These are phyloP conservation scores for Eudasyphora cyanicolor DNA, from an alignment of 2,888 invertebrate species.

Conservation along the genomic window DNA sequence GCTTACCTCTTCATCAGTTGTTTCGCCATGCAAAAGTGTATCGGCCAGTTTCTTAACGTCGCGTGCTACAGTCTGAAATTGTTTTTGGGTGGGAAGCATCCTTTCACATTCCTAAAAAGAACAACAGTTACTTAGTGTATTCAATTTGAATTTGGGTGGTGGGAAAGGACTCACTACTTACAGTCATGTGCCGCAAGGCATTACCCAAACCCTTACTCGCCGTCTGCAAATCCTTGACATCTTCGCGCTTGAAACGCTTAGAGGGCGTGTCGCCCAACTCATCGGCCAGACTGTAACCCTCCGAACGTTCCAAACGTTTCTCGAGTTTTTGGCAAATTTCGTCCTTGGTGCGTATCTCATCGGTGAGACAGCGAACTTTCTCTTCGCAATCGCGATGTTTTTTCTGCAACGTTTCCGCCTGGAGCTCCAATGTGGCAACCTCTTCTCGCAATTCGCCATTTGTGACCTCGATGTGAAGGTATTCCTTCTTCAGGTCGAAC, in stretches of 20 bases:
- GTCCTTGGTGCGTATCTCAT: conserved; percentile 81
- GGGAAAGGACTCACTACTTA: conserved; percentile 54
- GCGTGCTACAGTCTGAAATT: conserved; percentile 75
- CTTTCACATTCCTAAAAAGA: conserved; percentile 71
- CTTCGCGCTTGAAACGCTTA: conserved; percentile 72
- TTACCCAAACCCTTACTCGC: conserved; percentile 73
- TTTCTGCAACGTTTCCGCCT: conserved; percentile 82
- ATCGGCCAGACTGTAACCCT: conserved; percentile 75
- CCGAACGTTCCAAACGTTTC: conserved; percentile 72
- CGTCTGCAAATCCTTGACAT: conserved; percentile 70
- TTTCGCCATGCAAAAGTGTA: conserved; percentile 70
- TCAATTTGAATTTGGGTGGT: neutral
- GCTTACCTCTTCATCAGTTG: conserved; percentile 65
- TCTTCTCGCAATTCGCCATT: conserved; percentile 86
- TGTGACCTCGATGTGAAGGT: conserved; percentile 85
- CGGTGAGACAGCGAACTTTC: conserved; percentile 82
- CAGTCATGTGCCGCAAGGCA: conserved; percentile 74
- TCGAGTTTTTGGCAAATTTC: conserved; percentile 74
- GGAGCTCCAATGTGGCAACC: conserved; percentile 84
- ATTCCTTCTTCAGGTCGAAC: conserved; percentile 81
- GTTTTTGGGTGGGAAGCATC: conserved; percentile 74
- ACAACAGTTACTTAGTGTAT: neutral
- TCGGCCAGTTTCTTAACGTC: conserved; percentile 78
- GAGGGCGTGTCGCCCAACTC: conserved; percentile 76
- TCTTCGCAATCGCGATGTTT: conserved; percentile 82